Evolutionary conservation across 2,888 invertebrate genomes (phyloP).

Genomic region (Vandiemenella viatica): DNA sequence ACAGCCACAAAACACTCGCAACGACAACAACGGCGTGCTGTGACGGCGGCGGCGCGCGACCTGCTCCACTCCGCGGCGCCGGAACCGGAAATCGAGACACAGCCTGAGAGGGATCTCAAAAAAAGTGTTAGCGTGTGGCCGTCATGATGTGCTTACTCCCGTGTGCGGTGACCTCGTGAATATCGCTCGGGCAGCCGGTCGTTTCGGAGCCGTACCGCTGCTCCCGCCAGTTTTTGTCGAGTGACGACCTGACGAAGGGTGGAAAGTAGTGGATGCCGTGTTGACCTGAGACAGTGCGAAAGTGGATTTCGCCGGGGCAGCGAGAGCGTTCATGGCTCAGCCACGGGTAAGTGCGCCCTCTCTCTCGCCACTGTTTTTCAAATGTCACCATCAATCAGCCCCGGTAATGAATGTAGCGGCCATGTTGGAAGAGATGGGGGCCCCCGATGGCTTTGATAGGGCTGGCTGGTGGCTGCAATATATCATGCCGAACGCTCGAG

Average conservation of each 20-base stretch:
- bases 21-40: neutral
- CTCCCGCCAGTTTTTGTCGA: neutral
- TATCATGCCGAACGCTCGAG: neutral
- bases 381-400: conserved; percentile 17
- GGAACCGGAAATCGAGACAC: neutral
- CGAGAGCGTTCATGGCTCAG: conserved; percentile 77
- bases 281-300: neutral
- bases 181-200: neutral
- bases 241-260: neutral
- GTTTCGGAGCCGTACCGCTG: neutral
- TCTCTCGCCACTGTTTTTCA: conserved; percentile 13
- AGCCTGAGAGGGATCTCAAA: neutral
- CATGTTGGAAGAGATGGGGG: conserved; percentile 14
- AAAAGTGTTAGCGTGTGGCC: neutral
- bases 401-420: conserved; percentile 16
- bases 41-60: neutral
- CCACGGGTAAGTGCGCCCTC: conserved; percentile 55
- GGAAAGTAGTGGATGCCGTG: neutral
- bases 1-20: neutral
- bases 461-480: no score
- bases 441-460: conserved; percentile 7
- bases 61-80: conserved; percentile 4
- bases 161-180: neutral
- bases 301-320: conserved; percentile 26
- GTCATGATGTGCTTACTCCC: neutral